These are phyloP conservation scores for Uropsilus gracilis DNA, from an alignment of 2,113 vertebrate species.

Conservation along the genomic window DNA sequence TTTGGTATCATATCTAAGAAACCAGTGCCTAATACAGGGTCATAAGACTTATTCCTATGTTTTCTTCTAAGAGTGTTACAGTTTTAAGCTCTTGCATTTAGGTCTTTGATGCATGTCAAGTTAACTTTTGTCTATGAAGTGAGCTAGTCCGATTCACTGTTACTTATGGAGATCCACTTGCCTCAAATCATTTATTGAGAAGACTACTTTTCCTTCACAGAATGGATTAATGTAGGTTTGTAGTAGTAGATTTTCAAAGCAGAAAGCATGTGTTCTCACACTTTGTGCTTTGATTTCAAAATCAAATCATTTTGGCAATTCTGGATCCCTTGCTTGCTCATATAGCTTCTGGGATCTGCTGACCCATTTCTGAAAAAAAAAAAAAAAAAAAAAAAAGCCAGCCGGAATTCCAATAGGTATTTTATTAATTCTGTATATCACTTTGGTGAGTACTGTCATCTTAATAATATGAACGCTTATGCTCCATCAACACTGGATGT, in stretches of 20 bases:
- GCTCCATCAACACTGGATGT: constrained; percentile 7
- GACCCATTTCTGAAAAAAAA: constrained; percentile 27
- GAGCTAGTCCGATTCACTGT: neutral
- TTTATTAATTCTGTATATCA: neutral
- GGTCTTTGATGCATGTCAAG: neutral
- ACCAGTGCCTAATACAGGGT: neutral
- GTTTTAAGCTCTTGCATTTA: neutral
- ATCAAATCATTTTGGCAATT: constrained; percentile 47
- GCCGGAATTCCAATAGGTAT: neutral
- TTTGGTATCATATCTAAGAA: constrained; percentile 29
- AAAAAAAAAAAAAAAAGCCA: neutral
- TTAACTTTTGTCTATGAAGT: constrained; percentile 13
- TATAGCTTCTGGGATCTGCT: constrained; percentile 40
- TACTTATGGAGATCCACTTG: neutral
- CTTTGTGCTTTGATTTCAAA: constrained; percentile 54
- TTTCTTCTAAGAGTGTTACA: constrained; percentile 20
- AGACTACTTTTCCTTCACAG: neutral
- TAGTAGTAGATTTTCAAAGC: constrained; percentile 33
- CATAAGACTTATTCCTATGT: neutral
- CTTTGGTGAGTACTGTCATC: constrained; percentile 13
- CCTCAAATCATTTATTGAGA: constrained; percentile 20
- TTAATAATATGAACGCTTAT: constrained; percentile 34
- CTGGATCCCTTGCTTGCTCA: neutral
- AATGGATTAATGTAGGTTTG: constrained; percentile 7
- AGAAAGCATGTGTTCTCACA: constrained; percentile 6